Percentiles rank a stretch among this genome's conserved stretches.
phyloP scores from a whole-genome alignment of 2,113 vertebrate genomes.

The Daphoenositta chrysoptera region DNA sequence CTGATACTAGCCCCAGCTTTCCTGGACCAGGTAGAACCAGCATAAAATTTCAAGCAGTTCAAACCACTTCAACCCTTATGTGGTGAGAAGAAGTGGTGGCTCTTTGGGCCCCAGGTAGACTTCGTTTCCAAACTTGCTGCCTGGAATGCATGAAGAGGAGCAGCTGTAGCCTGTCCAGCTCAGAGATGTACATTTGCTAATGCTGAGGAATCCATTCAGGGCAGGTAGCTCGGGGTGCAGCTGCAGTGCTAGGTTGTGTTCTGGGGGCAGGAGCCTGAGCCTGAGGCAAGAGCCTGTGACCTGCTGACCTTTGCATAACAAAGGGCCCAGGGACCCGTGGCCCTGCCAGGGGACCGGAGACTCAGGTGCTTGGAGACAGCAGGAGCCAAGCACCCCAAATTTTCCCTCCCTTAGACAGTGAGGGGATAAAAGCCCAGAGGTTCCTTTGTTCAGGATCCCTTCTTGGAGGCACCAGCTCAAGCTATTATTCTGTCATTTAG shows the following conservation, averaged over 20 bases:
- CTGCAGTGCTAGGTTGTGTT: not conserved
- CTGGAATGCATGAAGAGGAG: not conserved
- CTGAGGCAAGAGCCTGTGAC: fast-evolving
- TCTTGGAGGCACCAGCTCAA: not conserved
- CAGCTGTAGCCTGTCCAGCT: not conserved
- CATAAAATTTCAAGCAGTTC: not conserved
- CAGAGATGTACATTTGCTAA: not conserved
- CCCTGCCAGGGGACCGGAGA: fast-evolving
- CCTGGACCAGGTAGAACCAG: not conserved
- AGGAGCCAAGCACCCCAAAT: not conserved
- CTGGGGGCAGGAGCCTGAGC: not conserved
- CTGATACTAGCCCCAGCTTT: not conserved
- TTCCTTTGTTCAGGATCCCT: not conserved
- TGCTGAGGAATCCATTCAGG: not conserved
- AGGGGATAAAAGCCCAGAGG: not conserved
- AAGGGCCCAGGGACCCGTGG: not conserved
- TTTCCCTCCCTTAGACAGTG: not conserved
- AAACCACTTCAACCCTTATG: not conserved
- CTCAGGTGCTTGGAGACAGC: fast-evolving
- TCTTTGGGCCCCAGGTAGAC: not conserved
- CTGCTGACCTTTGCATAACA: not conserved
- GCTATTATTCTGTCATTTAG: not conserved
- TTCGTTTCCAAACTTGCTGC: not conserved
- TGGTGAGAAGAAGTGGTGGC: not conserved
- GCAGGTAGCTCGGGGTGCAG: not conserved